Evolutionary conservation across 92 coral and sea anemone species (phyloP).

Genomic region (Paragorgia papillata): DNA sequence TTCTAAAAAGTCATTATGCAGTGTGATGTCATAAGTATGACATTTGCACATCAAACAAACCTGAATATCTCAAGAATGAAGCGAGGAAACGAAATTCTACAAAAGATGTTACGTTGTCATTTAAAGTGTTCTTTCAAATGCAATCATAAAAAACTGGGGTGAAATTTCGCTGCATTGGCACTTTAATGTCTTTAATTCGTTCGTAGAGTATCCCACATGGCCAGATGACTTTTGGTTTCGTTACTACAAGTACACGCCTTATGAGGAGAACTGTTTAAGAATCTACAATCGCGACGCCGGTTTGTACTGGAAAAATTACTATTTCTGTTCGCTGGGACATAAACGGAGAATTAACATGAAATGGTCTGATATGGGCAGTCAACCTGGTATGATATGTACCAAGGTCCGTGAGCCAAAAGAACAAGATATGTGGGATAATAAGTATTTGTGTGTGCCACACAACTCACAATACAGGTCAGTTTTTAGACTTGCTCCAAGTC

Average conservation of each 20-base stretch:
- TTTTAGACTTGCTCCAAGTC: too few species aligned
- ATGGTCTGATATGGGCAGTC: conserved; percentile 75
- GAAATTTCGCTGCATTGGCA: too few species aligned
- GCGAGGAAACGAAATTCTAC: too few species aligned
- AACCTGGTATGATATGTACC: conserved; percentile 67
- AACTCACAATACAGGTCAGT: conserved; percentile 78
- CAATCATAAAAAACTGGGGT: too few species aligned
- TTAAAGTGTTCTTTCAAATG: too few species aligned
- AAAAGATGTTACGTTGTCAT: too few species aligned
- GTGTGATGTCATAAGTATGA: too few species aligned
- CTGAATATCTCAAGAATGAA: too few species aligned
- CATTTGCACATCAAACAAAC: too few species aligned
- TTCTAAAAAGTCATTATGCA: too few species aligned
- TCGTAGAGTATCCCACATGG: conserved; percentile 85
- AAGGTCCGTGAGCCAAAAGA: conserved; percentile 68
- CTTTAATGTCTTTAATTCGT: too few species aligned
- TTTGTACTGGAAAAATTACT: conserved; percentile 61
- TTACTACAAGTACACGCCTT: conserved; percentile 53
- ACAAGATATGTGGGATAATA: conserved; percentile 71
- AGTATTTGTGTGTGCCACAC: conserved; percentile 71
- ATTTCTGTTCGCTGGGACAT: conserved; percentile 77
- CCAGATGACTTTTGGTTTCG: conserved; percentile 83
- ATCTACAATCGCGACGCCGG: conserved; percentile 75
- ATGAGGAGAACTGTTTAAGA: conserved; percentile 64
- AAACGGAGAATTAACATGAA: conserved; percentile 71